Evolutionary conservation across 2,113 vertebrate genomes (phyloP).

Genomic region (Scortum barcoo): DNA sequence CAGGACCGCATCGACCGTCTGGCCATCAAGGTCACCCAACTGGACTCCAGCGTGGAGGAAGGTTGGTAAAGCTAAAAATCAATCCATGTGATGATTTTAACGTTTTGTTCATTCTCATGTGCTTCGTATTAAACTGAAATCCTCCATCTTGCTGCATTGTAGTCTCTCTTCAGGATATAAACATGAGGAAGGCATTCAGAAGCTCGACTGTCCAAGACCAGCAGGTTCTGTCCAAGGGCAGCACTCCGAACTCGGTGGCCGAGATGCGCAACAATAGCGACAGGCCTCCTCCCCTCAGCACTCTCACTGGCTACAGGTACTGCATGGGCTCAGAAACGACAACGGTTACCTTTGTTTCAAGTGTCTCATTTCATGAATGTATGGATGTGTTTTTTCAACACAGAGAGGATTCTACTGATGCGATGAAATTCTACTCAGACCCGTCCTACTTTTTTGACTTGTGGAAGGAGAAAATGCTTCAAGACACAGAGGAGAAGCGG

Average conservation of each 20-base stretch:
- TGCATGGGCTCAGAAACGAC: neutral
- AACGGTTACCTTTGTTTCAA: neutral
- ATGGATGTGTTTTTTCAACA: conserved; percentile 43
- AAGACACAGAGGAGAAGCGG: conserved; percentile 96
- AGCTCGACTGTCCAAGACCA: conserved; percentile 93
- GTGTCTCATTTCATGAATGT: neutral
- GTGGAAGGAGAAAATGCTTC: conserved; percentile 99
- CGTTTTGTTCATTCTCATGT: neutral
- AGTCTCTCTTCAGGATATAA: conserved; percentile 97
- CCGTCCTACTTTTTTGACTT: conserved; percentile 98
- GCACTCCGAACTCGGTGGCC: conserved; percentile 87
- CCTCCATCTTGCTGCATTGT: conserved; percentile 44
- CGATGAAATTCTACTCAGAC: conserved; percentile 95
- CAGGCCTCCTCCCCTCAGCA: conserved; percentile 90
- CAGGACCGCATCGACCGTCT: conserved; percentile 96
- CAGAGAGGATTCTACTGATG: conserved; percentile 94
- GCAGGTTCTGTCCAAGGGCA: conserved; percentile 94
- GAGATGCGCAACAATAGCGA: conserved; percentile 93
- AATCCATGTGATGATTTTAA: neutral
- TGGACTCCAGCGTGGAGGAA: conserved; percentile 91
- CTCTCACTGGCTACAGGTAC: conserved; percentile 92
- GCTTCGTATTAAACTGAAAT: neutral
- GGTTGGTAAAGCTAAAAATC: conserved; percentile 82
- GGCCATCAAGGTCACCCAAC: conserved; percentile 92
- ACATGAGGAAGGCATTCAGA: conserved; percentile 96